Base-by-base conservation (phyloP, 2,797 vertebrate genomes). In the Enteromius unitaeniatus region DNA sequence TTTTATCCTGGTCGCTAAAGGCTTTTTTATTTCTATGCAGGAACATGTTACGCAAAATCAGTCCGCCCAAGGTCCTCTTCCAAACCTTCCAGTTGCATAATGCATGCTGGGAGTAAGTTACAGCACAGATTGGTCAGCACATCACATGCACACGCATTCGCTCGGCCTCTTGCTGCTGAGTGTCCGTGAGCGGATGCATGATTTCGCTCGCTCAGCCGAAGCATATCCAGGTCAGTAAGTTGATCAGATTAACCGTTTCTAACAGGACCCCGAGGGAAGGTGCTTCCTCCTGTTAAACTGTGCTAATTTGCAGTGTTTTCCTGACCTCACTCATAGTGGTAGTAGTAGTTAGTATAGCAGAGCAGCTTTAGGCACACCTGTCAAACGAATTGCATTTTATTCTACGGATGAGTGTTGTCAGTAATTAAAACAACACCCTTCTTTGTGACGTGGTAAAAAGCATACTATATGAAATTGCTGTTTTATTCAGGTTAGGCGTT, bases 201-300 rank as follows among this genome's bases (percentile, higher is more conserved):
- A 82, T 82, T 79, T 47, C 81, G 70, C 60, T 28, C 67, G 84
- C 85, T 85, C 81, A 78, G 85, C 47, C 78, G 72, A 81, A 86
- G 79, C 87, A 78, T 87, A 86, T 89, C 84, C 79, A 87, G 88
- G 88, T 89, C 89, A 90, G 81, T 88, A 86, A 85, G 67, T 87
- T 85, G 87, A 90, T 90, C 86, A 86, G 88, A 89, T 89, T 87
- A 88, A 88, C 83, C 80, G 87, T 84, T 80, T 84, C 73, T 84
- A 89, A 79, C 84, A 85, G 87, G 81, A 86, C 86, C 84, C 85
- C 60, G 78, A 85, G 84, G 85, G 78, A 74, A 74, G 73, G 53
- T 55, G 65, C 42, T 73, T 76, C 47, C 69, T 51, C 55, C 34
- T 55, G 45, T 72, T 58, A 82, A 85, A 81, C 79, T 76, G 23